phyloP scores from a whole-genome alignment of 2,113 vertebrate species.

The Psilopogon haemacephalus region DNA sequence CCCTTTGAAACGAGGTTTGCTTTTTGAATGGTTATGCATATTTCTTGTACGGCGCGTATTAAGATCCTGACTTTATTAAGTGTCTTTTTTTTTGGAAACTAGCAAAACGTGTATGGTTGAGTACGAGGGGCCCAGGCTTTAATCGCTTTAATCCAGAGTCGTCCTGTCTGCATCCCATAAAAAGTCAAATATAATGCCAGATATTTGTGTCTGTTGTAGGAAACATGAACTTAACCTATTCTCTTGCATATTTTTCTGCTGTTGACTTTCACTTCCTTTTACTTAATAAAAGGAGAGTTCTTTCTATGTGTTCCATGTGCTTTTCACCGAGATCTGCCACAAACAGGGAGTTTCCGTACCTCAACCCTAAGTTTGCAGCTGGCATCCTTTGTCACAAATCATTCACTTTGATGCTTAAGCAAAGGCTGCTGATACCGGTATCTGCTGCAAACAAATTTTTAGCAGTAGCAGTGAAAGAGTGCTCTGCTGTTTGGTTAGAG shows the following conservation, averaged over 20 bases:
- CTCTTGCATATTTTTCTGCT: neutral
- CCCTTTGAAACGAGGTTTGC: neutral
- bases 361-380: neutral
- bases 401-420: neutral
- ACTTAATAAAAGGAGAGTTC: neutral
- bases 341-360: neutral
- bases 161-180: neutral
- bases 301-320: neutral
- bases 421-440: neutral
- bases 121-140: neutral
- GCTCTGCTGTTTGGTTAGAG: neutral
- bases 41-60: neutral
- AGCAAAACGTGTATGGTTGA: neutral
- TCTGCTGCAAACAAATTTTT: neutral
- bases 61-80: neutral
- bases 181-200: neutral
- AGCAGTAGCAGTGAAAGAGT: neutral
- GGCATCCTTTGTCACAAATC: neutral
- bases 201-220: neutral
- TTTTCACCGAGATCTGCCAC: neutral
- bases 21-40: accelerated
- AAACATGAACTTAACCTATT: neutral
- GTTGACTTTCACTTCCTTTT: neutral
- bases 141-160: neutral
- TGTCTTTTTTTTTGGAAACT: neutral